A percentile compares a stretch with the other conserved stretches of the same genome.
These are phyloP conservation scores for Staurois parvus DNA, from an alignment of 2,797 vertebrate species.

Conservation along the genomic window DNA sequence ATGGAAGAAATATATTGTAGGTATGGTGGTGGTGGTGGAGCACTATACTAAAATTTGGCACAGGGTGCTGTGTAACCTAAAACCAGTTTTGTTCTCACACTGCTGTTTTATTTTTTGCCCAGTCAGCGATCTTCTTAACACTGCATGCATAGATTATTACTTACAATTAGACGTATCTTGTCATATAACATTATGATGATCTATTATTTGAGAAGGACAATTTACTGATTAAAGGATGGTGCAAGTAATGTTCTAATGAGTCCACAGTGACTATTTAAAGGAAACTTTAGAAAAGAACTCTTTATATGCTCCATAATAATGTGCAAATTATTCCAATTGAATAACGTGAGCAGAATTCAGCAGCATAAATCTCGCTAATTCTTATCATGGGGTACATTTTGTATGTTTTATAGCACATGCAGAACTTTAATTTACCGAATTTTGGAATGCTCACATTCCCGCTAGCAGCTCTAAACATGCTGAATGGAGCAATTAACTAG, in stretches of 20 bases:
- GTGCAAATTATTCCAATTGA: conserved; percentile 79
- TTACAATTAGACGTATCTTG: conserved; percentile 40
- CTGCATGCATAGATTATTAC: conserved; percentile 22
- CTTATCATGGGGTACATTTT: conserved; percentile 80
- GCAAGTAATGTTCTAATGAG: conserved; percentile 74
- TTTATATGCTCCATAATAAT: conserved; percentile 83
- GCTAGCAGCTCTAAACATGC: conserved; percentile 77
- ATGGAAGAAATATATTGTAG: background rate
- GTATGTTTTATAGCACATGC: conserved; percentile 80
- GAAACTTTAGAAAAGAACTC: conserved; percentile 73
- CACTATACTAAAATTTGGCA: too few relatives aligned
- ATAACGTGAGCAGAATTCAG: conserved; percentile 78
- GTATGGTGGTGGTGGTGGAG: too few relatives aligned
- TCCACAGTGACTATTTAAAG: conserved; percentile 76
- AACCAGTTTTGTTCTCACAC: background rate
- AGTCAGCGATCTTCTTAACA: conserved; percentile 1
- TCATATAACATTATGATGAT: conserved; percentile 68
- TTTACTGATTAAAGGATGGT: conserved; percentile 72
- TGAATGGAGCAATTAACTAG: conserved; percentile 78
- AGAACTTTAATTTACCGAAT: conserved; percentile 82
- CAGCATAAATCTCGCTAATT: conserved; percentile 81
- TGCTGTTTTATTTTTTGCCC: background rate
- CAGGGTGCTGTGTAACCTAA: background rate
- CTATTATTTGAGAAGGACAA: conserved; percentile 73
- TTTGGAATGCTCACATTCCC: conserved; percentile 78